Base-by-base conservation (phyloP, 2,888 invertebrate genomes). In the Asteroscopus sphinx region DNA sequence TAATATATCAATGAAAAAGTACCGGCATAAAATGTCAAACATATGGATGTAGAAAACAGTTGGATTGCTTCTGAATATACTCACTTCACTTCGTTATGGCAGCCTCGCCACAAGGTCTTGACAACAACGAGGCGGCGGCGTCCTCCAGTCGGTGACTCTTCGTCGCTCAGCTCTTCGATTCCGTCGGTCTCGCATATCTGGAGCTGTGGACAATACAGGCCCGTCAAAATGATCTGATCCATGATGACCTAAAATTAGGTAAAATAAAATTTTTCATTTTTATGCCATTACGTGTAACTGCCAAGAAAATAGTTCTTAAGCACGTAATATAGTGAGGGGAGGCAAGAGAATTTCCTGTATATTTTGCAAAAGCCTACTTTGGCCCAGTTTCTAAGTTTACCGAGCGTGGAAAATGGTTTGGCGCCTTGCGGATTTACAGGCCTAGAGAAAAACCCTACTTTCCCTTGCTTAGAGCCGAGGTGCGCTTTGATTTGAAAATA, bases 181-280 rank as follows among this genome's bases (percentile, higher is more conserved):
- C 96, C 96, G 83, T 97, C 96, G 42, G 97, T 96, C 88, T 97
- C 97, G 93, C 96, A 97, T 17, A 97, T 93, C 87, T 97, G 97
- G 65, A 97, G 95, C 97, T 96, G 91, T 28, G 21, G 32, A 54
- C 48, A 64, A 69, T 48, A 40, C 2, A 1, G 21, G 15, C 17
- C 21, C 9, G 9, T 44, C 6, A 65, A 8, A 8, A 15, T 1
- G n/a, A 12, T 2, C 15, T 4, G 7, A 28, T 28, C 7, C 28
- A 6, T 33, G 17, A 2, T n/a, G 12, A 13, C 15, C 5, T 12
- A 69, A 60, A 58, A 73, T 75, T 77, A 76, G 77, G 77, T 77
- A 76, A 77, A 46, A 76, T 75, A 60, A 61, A 73, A 86, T 85
- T 86, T 86, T 82, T 77, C 85, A 86, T 88, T 86, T 86, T 89